Evolutionary conservation across 2,888 invertebrate species (phyloP), one percentile per base, ranked within the genome.

Genomic region (Macropis europaea): DNA sequence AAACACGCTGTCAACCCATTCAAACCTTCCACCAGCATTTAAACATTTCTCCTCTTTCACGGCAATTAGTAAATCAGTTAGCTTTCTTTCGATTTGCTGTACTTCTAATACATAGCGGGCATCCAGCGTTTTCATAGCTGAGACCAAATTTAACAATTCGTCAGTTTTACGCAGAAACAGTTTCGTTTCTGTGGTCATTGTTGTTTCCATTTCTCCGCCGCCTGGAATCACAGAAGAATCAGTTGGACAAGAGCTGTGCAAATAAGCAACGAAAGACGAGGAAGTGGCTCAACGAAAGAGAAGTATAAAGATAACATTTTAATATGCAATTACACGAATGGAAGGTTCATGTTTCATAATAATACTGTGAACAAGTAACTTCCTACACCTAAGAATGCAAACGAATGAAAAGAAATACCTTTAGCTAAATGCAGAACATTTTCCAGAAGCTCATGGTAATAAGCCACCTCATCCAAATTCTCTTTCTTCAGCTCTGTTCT

Each of bases 1-100:
- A 54, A 98, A 92, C 77, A 96, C 91, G 11, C 97, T 97, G 90
- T 98, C 97, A 13, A 97, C 94, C 96, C 97, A 98, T 91, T 97
- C 97, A 87, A 97, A 98, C 89, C 95, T 95, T 3, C 97, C 97
- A n/a, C 96, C 96, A 0, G 94, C 94, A 81, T 95, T 95, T 2
- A 95, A 90, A 6, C 94, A 93, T 30, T 92, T 92, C 3, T 93
- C 92, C 43, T 91, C 90, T 43, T 90, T 87, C 0, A 93, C 91
- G 82, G 91, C 90, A 0, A 76, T 76, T 50, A 89, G 84, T 59
- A 93, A 87, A 50, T 88, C 89, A 6, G 84, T 82, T 67, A 93
- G 87, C 62, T 87, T 89, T 6, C 67, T 77, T 38, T 87, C 73
- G 22, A 91, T 84, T 73, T 88, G 85, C 53, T 87, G 77, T 28